A percentile compares a stretch with the other conserved stretches of the same genome.
phyloP scores from a whole-genome alignment of 2,113 vertebrate species.

The Varanus salvator region DNA sequence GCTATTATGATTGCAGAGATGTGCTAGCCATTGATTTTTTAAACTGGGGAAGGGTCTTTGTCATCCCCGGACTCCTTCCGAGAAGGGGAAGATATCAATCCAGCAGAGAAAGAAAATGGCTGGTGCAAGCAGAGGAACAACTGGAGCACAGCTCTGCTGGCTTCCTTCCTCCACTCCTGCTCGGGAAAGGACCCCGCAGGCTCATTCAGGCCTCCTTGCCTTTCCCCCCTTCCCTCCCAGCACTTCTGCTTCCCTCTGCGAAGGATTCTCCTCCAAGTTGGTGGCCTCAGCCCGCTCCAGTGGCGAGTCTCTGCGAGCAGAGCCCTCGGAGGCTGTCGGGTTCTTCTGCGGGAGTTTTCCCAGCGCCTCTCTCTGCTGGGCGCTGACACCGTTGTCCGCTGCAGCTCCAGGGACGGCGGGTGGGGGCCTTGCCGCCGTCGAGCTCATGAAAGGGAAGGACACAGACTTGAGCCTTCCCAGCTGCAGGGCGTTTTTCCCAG shows the following conservation, averaged over 20 bases:
- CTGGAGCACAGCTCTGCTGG: not conserved
- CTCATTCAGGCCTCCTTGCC: not conserved
- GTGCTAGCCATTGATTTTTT: not conserved
- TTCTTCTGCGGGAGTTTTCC: conserved; percentile 38
- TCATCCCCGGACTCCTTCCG: too few species aligned
- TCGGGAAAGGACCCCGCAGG: not conserved
- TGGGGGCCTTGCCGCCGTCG: not conserved
- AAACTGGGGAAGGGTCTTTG: not conserved
- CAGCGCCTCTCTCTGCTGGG: conserved; percentile 57
- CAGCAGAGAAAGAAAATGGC: too few species aligned
- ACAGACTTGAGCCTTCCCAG: not conserved
- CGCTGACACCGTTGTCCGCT: conserved; percentile 1
- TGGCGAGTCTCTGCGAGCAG: conserved; percentile 3
- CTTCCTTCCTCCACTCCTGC: not conserved
- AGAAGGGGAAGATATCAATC: too few species aligned
- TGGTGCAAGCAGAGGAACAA: not conserved
- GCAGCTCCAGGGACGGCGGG: not conserved
- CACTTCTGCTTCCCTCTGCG: conserved; percentile 35
- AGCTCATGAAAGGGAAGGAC: conserved; percentile 35
- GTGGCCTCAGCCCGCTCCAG: conserved; percentile 39
- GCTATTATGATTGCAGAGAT: not conserved
- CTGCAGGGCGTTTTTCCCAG: too few species aligned
- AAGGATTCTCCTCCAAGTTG: conserved; percentile 45
- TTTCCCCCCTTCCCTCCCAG: conserved; percentile 41
- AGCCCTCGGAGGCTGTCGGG: not conserved